Evolutionary conservation across 2,113 vertebrate genomes (phyloP), one percentile per base, ranked within the genome.

Genomic region (Labeo catla): DNA sequence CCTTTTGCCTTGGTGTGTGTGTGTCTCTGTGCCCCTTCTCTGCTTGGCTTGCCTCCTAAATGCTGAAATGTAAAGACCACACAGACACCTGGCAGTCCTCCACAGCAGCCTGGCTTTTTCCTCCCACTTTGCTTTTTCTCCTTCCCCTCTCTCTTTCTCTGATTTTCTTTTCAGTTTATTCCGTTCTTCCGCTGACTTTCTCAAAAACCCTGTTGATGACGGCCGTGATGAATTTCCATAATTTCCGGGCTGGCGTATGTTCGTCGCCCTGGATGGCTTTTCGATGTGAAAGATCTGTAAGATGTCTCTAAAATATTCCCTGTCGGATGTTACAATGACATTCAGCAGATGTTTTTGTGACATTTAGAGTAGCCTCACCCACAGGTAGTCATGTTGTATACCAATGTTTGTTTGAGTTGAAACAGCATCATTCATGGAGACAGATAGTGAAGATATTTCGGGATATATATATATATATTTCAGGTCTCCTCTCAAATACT

Each of bases 41-140:
- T 87, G 92, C 93, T 92, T 93, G 94, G 93, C 92, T 93, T 92
- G 91, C 91, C 93, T 93, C 92, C 93, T 94, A 90, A 91, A 87
- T 91, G 92, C 92, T 93, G 93, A 94, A 94, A 94, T 91, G 92
- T 91, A 91, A 90, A 93, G 95, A 96, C 94, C 95, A 95, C 95
- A 95, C 94, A 95, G 94, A 94, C 89, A 92, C 89, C 94, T 96
- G 95, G 95, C 95, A 93, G 89, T 16, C 80, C 91, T 94, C 94
- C 95, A 96, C 91, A 85, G 90, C 92, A 91, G 92, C 92, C 91
- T 92, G 93, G 93, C 92, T 93, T 92, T 87, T 85, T 66, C 89
- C 86, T 85, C 82, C 61, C 82, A 66, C 77, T 78, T 81, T 83
- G 82, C 74, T 65, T 84, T 72, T 87, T 80, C 52, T 84, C 16